Evolutionary conservation across 2,113 vertebrate species (phyloP), one percentile per base, ranked within the genome.

Genomic region (Tamias sibiricus): DNA sequence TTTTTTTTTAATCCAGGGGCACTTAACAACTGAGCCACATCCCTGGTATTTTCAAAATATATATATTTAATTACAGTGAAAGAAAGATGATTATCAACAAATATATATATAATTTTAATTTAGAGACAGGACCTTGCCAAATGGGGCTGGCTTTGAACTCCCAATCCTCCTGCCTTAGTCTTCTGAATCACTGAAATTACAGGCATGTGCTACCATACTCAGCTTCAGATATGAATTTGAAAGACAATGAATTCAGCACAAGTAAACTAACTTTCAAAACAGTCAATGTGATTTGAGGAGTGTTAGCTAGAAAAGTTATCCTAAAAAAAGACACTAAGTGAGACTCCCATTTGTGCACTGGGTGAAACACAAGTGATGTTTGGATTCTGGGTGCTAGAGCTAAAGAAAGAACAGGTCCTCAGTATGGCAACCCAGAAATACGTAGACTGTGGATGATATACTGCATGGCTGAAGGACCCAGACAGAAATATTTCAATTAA

Each of bases 401-500:
- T 90, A 1, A 75, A 75, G 35, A 57, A 93, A 79, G 30, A 62
- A 40, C 8, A 35, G 2, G 16, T 13, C 24, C n/a, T 62, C 4
- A 49, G 37, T 11, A 42, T 30, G 75, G 16, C 7, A 64, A 24
- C 0, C 44, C 62, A 57, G 42, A 87, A 54, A 8, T 17, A 37
- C 2, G 37, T 8, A 77, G 54, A 54, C 6, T 28, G 66, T 69
- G n/a, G 24, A 20, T 37, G 79, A 69, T 32, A 76, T 0, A n/a
- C 57, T n/a, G 81, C 17, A 10, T 62, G 68, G 40, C 71, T 79
- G 57, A 82, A 95, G 37, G 37, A 92, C 4, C 19, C 76, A 13
- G 59, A 76, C 49, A 75, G 87, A 89, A 95, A 68, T 49, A 77
- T 74, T 82, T 76, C 75, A 95, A 76, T 57, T 44, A 95, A 81